These are phyloP conservation scores for Oryzias melastigma DNA, from an alignment of 2,113 vertebrate species.

Conservation along the genomic window DNA sequence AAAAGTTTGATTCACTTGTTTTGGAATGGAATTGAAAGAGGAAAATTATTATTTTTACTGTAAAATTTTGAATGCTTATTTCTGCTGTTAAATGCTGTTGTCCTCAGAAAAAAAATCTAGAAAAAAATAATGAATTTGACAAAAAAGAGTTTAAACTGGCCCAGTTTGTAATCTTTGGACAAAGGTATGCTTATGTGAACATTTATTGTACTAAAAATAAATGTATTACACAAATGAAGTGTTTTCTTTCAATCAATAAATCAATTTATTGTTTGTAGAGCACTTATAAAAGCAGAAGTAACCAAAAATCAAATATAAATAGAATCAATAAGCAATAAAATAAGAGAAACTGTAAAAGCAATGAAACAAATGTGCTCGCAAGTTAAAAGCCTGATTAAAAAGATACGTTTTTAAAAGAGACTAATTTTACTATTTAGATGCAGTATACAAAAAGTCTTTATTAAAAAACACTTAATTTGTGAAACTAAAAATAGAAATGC, in stretches of 20 bases:
- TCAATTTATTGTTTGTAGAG: too few relatives aligned
- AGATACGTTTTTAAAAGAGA: too few relatives aligned
- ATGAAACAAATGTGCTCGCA: too few relatives aligned
- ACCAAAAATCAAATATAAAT: too few relatives aligned
- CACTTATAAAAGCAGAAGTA: too few relatives aligned
- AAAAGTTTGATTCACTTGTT: conserved; percentile 66
- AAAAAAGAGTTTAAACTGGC: conserved; percentile 50
- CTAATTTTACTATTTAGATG: too few relatives aligned
- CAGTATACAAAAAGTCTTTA: too few relatives aligned
- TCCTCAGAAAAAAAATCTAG: conserved; percentile 69
- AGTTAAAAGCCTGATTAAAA: too few relatives aligned
- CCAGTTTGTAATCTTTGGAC: conserved; percentile 45
- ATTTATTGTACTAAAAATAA: conserved; percentile 72
- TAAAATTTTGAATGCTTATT: conserved; percentile 55
- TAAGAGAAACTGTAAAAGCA: too few relatives aligned
- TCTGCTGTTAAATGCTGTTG: conserved; percentile 69
- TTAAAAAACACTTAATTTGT: too few relatives aligned
- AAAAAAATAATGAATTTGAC: conserved; percentile 48
- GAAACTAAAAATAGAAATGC: too few relatives aligned
- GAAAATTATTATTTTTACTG: conserved; percentile 19
- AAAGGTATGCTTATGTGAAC: conserved; percentile 68
- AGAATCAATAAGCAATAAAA: too few relatives aligned
- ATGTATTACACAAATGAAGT: conserved; percentile 46
- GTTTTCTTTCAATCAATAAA: conserved; percentile 19
- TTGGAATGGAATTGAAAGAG: conserved; percentile 67